A percentile compares a stretch with the other conserved stretches of the same genome.
These are phyloP conservation scores for Melieria picta DNA, from an alignment of 2,888 invertebrate genomes.

Conservation along the genomic window DNA sequence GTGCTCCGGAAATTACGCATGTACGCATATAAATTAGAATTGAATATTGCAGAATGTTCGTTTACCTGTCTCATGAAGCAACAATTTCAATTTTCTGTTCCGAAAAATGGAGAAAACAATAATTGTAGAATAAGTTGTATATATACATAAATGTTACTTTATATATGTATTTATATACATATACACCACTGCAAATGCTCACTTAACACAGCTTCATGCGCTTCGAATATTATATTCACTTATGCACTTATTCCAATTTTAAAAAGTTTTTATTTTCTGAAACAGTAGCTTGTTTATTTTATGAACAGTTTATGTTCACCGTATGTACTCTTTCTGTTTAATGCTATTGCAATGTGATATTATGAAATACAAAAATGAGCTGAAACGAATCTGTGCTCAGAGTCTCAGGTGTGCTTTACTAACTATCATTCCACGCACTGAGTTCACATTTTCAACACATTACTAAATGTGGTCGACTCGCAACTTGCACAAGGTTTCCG, in stretches of 20 bases:
- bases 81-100: conserved; percentile 21
- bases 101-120: conserved; percentile 20
- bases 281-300: not conserved
- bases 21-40: not conserved
- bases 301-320: not conserved
- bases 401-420: conserved; percentile 35
- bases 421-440: conserved; percentile 38
- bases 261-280: conserved; percentile 5
- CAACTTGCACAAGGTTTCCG: conserved; percentile 19
- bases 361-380: conserved; percentile 30
- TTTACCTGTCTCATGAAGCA: conserved; percentile 31
- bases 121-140: not conserved
- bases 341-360: conserved; percentile 26
- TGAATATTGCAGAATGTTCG: not conserved
- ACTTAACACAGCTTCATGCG: conserved; percentile 31
- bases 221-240: conserved; percentile 26
- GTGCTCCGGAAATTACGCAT: not conserved
- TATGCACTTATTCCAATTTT: conserved; percentile 26
- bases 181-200: conserved; percentile 17
- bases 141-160: conserved; percentile 1
- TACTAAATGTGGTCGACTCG: conserved; percentile 26
- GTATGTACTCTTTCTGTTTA: not conserved
- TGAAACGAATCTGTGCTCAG: conserved; percentile 25
- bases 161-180: not conserved
- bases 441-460: conserved; percentile 28